These are phyloP conservation scores for Lomographa bimaculata DNA, from an alignment of 2,888 invertebrate genomes.

Conservation along the genomic window DNA sequence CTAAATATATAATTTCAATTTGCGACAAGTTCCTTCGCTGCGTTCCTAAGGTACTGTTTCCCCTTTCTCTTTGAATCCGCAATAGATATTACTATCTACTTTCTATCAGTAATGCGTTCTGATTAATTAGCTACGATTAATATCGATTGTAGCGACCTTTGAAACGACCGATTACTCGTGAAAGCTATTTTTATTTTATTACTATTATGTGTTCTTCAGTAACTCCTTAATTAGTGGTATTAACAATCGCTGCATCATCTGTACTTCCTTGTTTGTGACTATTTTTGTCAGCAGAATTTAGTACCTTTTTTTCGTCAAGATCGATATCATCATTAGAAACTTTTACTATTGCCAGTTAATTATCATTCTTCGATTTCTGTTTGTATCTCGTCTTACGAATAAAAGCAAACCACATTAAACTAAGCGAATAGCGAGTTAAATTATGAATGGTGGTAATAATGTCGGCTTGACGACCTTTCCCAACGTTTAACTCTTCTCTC, in stretches of 20 bases:
- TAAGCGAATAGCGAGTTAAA: constrained; percentile 21
- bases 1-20: constrained; percentile 2
- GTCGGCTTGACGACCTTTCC: constrained; percentile 40
- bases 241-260: constrained; percentile 15
- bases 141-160: constrained; percentile 56
- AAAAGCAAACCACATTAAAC: constrained; percentile 19
- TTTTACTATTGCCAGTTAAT: constrained; percentile 16
- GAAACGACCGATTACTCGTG: constrained; percentile 49
- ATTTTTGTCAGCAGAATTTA: constrained; percentile 16
- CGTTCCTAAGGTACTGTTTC: constrained; percentile 41
- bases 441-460: constrained; percentile 38
- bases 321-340: constrained; percentile 25
- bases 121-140: constrained; percentile 79
- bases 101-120: constrained; percentile 76
- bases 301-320: constrained; percentile 16
- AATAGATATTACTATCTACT: constrained; percentile 61
- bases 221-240: constrained; percentile 24
- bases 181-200: constrained; percentile 52
- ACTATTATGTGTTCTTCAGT: constrained; percentile 32
- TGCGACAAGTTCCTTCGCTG: constrained; percentile 29
- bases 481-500: constrained; percentile 42
- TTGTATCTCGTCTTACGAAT: constrained; percentile 23
- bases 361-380: constrained; percentile 19
- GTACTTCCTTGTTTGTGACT: constrained; percentile 6
- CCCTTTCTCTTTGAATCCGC: constrained; percentile 71